Conservation (phyloP, 2,888 invertebrate genomes). For the Lydus trimaculatus region DNA sequence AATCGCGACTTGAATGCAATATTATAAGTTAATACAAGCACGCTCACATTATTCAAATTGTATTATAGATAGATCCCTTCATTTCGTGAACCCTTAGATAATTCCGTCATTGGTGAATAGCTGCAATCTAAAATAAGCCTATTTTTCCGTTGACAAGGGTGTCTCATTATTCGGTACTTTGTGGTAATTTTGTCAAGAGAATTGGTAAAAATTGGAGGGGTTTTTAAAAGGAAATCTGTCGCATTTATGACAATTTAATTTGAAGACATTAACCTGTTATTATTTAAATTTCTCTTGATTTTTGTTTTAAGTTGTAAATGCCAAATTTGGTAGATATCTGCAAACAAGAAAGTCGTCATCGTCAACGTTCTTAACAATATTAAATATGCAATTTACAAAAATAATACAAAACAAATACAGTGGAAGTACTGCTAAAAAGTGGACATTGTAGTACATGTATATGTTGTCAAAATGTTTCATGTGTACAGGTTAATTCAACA, state of each 20-base stretch:
- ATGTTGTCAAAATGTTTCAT: conserved; percentile 55
- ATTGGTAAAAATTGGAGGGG: neutral
- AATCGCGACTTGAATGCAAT: neutral
- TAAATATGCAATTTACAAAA: neutral
- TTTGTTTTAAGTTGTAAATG: neutral
- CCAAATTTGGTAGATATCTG: neutral
- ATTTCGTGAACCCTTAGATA: neutral
- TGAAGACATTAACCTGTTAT: neutral
- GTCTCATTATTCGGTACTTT: too few species aligned
- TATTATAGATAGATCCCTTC: neutral
- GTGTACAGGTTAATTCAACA: conserved; percentile 52
- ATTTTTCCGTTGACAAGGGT: neutral
- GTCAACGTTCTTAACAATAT: neutral
- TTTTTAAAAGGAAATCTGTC: neutral
- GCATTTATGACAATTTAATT: conserved; percentile 1
- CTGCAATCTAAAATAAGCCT: neutral
- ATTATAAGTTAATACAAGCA: neutral
- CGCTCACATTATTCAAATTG: neutral
- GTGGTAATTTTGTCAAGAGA: neutral
- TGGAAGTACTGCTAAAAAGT: too few species aligned
- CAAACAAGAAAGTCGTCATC: neutral
- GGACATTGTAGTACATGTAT: conserved; percentile 53
- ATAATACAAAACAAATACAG: neutral
- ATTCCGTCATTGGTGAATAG: too few species aligned
- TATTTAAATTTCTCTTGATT: neutral